These are phyloP conservation scores for Dryadula phaetusa DNA, from an alignment of 2,888 invertebrate species.

Conservation along the genomic window DNA sequence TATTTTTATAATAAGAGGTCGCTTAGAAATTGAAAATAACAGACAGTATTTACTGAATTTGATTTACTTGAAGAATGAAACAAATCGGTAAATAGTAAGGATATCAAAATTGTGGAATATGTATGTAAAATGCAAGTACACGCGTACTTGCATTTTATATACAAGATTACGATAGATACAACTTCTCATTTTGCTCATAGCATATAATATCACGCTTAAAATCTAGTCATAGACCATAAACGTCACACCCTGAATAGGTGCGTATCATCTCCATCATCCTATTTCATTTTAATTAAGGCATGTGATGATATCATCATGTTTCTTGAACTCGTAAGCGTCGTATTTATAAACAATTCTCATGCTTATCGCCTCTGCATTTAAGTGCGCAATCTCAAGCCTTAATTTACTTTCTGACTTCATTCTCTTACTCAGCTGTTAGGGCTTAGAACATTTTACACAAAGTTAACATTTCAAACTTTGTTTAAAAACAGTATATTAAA, in stretches of 20 bases:
- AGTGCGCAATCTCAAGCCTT: conserved; percentile 10
- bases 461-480: conserved; percentile 20
- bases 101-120: not conserved
- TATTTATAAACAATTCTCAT: conserved; percentile 20
- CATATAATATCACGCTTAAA: conserved; percentile 19
- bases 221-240: conserved; percentile 11
- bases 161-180: not conserved
- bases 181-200: not conserved
- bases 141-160: not conserved
- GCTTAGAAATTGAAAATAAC: no score
- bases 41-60: no score
- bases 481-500: conserved; percentile 34
- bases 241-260: conserved; percentile 17
- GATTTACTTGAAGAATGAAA: not conserved
- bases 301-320: conserved; percentile 35
- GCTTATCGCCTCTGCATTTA: conserved; percentile 22
- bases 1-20: no score
- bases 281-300: conserved; percentile 31
- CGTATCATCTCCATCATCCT: conserved; percentile 28
- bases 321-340: conserved; percentile 27
- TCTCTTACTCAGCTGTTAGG: conserved; percentile 11
- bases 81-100: not conserved
- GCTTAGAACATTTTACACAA: conserved; percentile 8
- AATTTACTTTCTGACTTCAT: conserved; percentile 17
- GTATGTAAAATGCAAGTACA: no score